Conservation (phyloP, 2,113 vertebrate genomes). For the Oryzias melastigma region DNA sequence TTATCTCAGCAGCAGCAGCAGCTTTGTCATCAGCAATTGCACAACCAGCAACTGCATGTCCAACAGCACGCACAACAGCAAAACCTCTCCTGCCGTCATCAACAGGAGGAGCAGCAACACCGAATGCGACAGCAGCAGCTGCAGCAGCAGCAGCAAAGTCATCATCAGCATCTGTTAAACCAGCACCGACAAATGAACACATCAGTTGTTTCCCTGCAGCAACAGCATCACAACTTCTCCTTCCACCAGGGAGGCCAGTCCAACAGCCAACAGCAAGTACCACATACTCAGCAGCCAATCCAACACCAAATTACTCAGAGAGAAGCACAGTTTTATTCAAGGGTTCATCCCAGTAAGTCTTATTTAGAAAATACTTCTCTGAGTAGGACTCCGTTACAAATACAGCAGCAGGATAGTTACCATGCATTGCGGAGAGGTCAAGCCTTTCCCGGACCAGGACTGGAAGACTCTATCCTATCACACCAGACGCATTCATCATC, state of each 20-base stretch:
- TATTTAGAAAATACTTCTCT: constrained; percentile 79
- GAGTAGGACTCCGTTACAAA: constrained; percentile 70
- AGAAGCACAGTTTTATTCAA: constrained; percentile 71
- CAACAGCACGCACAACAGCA: constrained; percentile 58
- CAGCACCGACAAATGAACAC: constrained; percentile 84
- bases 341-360: constrained; percentile 78
- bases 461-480: constrained; percentile 76
- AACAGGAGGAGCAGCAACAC: constrained; percentile 63
- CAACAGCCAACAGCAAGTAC: constrained; percentile 78
- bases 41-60: constrained; percentile 70
- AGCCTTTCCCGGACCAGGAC: constrained; percentile 77
- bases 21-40: constrained; percentile 68
- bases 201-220: constrained; percentile 84
- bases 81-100: constrained; percentile 60
- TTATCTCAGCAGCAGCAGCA: constrained; percentile 62
- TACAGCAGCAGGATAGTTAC: constrained; percentile 74
- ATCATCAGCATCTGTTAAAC: constrained; percentile 70
- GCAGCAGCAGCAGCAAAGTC: constrained; percentile 61
- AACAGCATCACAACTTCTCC: constrained; percentile 85
- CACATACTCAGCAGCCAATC: constrained; percentile 50
- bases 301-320: constrained; percentile 58
- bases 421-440: constrained; percentile 76
- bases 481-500: constrained; percentile 77
- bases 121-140: constrained; percentile 61
- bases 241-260: constrained; percentile 84